Evolutionary conservation across 2,888 invertebrate genomes (phyloP).

Genomic region (Drosophila limbata): DNA sequence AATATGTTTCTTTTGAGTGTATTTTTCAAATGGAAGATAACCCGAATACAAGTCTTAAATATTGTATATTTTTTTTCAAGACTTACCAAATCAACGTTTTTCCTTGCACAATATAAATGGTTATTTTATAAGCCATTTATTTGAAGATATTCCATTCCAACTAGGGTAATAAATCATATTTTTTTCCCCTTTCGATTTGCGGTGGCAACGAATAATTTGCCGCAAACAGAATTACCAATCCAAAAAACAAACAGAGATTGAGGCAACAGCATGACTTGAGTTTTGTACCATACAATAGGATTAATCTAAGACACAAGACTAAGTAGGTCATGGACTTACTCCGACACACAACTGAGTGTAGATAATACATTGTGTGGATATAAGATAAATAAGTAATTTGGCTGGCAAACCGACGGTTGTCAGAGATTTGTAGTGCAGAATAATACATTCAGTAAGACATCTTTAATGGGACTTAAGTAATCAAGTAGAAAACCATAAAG

Average conservation of each 20-base stretch:
- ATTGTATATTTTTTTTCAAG: not conserved
- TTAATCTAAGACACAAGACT: constrained; percentile 9
- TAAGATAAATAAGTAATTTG: constrained; percentile 23
- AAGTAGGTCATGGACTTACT: constrained; percentile 19
- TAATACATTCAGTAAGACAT: constrained; percentile 8
- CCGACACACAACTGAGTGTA: not conserved
- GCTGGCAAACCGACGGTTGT: constrained; percentile 34
- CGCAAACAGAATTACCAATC: constrained; percentile 6
- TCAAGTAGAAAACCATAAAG: not conserved
- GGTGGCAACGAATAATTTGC: constrained; percentile 26
- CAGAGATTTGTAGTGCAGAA: constrained; percentile 13
- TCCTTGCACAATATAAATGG: not conserved
- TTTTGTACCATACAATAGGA: constrained; percentile 17
- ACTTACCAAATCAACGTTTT: not conserved
- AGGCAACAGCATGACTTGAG: constrained; percentile 20
- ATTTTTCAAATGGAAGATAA: not conserved
- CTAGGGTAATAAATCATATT: constrained; percentile 58
- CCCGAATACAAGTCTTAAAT: not conserved
- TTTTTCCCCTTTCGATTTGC: constrained; percentile 58
- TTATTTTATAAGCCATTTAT: constrained; percentile 9
- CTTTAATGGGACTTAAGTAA: constrained; percentile 6
- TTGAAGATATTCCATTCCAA: not conserved
- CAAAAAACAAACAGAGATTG: constrained; percentile 1
- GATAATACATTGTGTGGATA: not conserved
- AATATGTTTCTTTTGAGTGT: not conserved